Evolutionary conservation across 2,888 invertebrate genomes (phyloP), one percentile per base, ranked within the genome.

Genomic region (Caenorhabditis virilis): DNA sequence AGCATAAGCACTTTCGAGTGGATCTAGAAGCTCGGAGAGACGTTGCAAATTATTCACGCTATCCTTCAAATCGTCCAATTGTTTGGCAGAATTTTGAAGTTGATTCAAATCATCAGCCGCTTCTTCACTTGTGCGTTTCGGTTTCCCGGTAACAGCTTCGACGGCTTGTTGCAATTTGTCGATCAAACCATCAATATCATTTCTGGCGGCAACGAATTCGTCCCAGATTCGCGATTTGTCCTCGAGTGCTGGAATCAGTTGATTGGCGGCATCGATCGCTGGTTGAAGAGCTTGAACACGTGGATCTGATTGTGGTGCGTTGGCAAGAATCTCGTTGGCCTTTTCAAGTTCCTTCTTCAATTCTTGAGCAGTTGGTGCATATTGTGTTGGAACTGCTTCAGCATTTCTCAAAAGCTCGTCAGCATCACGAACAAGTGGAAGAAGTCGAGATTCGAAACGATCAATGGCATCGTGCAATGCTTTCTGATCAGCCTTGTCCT

Each of bases 1-100:
- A 27, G 74, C 70, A 53, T 76, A 71, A 13, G 74, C 73, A 46
- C 61, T 73, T 45, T 70, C 78, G 33, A 74, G 63, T 35, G 76
- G 76, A 47, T 75, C 54, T 11, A 75, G 56, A 42, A 60, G 48
- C 43, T 74, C 69, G 18, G 69, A 70, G 16, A 75, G 60, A 30
- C 53, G 50, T 53, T 73, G 69, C 55, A 76, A 60, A 23, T 51
- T 52, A 23, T 18, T 39, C 22, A 57, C 52, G 11, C 50, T 58
- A 16, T 52, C 59, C 23, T 49, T 43, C 18, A 69, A 56, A 22
- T 46, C 36, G 15, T 57, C 53, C 15, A 62, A 36, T 4, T 55
- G 46, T 23, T 55, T 36, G 33, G 38, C 48, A 7, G 54, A 47
- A n/a, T 49, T 46, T 15, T 35, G 20, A 11, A 58, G 46, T 25